Base-by-base conservation (phyloP, 2,797 vertebrate species). In the Platyrinchus mystaceus region DNA sequence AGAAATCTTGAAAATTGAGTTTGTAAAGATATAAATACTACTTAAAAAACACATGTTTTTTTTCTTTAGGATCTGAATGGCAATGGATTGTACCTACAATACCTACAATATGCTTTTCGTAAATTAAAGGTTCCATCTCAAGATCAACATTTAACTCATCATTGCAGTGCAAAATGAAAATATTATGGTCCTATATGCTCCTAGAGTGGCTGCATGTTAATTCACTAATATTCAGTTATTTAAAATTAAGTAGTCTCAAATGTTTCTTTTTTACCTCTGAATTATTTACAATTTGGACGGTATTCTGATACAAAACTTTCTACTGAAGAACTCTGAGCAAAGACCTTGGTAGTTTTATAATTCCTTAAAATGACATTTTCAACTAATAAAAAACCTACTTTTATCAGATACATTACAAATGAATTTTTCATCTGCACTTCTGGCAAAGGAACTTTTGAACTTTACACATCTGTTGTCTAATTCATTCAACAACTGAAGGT, bases 321-420 rank as follows among this genome's bases (percentile, higher is more conserved):
- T 64, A 59, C 39, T 67, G 28, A 84, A 84, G 37, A 67, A 64
- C n/a, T 60, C 52, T 52, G 36, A 86, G 36, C 19, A 70, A 77
- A 80, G 37, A 68, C 4, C 28, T 69, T 43, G 27, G 16, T n/a
- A 56, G 24, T 44, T 64, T 73, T 62, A 24, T 16, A 28, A 73
- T 49, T 62, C 41, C 23, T 49, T 78, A 85, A 80, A 88, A 69
- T 47, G 14, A 56, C 1, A 44, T 76, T 77, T 92, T 58, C 36
- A 58, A 14, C 30, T 67, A 84, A 74, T 74, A 86, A 69, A 92
- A 91, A 44, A 32, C 27, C 8, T 55, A 32, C 4, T 37, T 89
- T 81, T 81, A 74, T 74, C n/a, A 68, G 66, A 56, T 68, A 59
- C 3, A 10, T 86, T 87, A 46, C 32, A 81, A 78, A 84, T 78